Evolutionary conservation across 35 echinoderm and acorn worm genomes (phyloP), one percentile per base, ranked within the genome.

Genomic region (Apostichopus parvimensis): DNA sequence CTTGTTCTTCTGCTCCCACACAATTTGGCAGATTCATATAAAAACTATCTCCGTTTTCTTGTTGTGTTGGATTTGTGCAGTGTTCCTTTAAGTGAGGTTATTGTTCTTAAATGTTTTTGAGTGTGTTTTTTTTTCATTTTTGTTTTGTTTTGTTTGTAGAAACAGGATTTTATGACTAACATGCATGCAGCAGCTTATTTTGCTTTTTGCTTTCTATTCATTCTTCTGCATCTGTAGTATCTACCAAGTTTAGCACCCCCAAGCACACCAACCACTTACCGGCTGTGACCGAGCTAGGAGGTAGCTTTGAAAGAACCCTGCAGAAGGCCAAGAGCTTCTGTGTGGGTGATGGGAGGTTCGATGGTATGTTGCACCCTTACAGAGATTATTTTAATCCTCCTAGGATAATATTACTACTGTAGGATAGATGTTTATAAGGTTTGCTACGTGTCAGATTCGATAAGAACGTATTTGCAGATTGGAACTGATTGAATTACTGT

Each of bases 251-350:
- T 90, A 90, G 88, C 57, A 77, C 88, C 18, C 88, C 88, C 5
- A 90, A 90, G 73, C 88, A 28, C n/a, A 90, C 68, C 88, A 77
- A 77, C 57, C 88, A 90, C 62, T 28, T 90, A n/a, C 88, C 88
- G 18, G 73, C 88, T 18, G 73, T 90, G 73, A 90, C 88, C 7
- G 88, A 61, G 28, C 73, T 90, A 53, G 88, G 88, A 87, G 8
- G 12, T 58, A 87, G 59, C 57, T 21, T 87, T 71, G 85, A 87
- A 59, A 62, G 85, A 57, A 64, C 85, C 54, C 17, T 66, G 56
- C 85, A 66, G 85, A 87, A 87, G 57, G 85, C 85, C 85, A 87
- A 87, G 59, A 87, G 85, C 54, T 66, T 87, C 85, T 87, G 85
- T 71, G 85, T 59, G 57, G 85, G 85, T 62, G 57, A 87, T 24